phyloP scores from a whole-genome alignment of 2,888 invertebrate genomes.

The Timema podura region DNA sequence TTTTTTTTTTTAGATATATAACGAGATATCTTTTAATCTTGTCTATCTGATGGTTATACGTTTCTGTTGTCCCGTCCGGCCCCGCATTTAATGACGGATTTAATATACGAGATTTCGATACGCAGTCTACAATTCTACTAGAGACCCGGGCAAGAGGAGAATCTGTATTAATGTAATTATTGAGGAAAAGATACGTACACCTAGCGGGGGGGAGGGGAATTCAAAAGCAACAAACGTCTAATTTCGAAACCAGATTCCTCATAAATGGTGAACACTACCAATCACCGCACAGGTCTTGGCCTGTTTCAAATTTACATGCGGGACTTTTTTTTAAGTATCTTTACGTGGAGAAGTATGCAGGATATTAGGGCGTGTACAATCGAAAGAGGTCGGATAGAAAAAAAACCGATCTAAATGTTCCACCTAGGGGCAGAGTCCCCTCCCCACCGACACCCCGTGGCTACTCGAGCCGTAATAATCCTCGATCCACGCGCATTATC shows the following conservation, averaged over 20 bases:
- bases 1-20: constrained; percentile 16
- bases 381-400: neutral
- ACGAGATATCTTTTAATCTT: constrained; percentile 30
- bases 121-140: constrained; percentile 18
- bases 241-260: constrained; percentile 31
- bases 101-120: constrained; percentile 19
- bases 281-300: constrained; percentile 19
- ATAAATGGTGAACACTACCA: constrained; percentile 27
- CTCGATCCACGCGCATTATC: no score
- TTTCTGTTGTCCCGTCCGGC: constrained; percentile 7
- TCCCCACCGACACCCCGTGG: no score
- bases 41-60: constrained; percentile 6
- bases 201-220: neutral
- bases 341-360: constrained; percentile 3
- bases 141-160: constrained; percentile 7
- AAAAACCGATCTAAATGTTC: no score
- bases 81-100: constrained; percentile 23
- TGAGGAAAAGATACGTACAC: neutral
- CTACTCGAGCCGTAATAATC: no score
- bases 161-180: constrained; percentile 31
- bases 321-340: constrained; percentile 7
- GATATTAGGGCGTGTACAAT: neutral
- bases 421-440: no score
- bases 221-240: constrained; percentile 23
- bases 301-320: constrained; percentile 27